Evolutionary conservation across 2,113 vertebrate genomes (phyloP).

Genomic region (Leptosomus discolor): DNA sequence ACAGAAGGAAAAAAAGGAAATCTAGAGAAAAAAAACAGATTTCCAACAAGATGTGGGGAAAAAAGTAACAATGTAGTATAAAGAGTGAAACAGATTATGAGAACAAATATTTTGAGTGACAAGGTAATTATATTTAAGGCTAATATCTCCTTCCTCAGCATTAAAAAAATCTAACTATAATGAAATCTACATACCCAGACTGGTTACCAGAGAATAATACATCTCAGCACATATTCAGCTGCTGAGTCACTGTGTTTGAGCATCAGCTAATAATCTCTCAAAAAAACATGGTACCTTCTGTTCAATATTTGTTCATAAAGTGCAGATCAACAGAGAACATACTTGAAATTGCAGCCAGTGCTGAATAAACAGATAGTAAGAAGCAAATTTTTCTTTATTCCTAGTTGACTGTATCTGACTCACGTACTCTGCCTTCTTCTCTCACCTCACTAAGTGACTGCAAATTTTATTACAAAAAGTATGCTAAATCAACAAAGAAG

Average conservation of each 20-base stretch:
- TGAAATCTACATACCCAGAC: not conserved
- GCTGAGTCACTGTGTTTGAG: not conserved
- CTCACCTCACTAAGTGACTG: not conserved
- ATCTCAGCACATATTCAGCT: not conserved
- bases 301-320: not conserved
- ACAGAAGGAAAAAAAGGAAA: not conserved
- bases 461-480: not conserved
- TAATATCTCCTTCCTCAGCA: fast-evolving
- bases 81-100: not conserved
- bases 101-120: not conserved
- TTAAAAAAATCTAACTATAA: not conserved
- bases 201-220: not conserved
- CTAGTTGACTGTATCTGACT: too few species aligned
- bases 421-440: not conserved
- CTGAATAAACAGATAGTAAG: not conserved
- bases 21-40: not conserved
- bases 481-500: not conserved
- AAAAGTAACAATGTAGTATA: not conserved
- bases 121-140: not conserved
- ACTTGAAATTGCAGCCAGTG: not conserved
- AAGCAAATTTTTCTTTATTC: not conserved
- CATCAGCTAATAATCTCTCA: not conserved
- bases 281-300: not conserved
- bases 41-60: not conserved
- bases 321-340: not conserved